Conservation (phyloP, 2,113 vertebrate genomes). For the Daboia siamensis region DNA sequence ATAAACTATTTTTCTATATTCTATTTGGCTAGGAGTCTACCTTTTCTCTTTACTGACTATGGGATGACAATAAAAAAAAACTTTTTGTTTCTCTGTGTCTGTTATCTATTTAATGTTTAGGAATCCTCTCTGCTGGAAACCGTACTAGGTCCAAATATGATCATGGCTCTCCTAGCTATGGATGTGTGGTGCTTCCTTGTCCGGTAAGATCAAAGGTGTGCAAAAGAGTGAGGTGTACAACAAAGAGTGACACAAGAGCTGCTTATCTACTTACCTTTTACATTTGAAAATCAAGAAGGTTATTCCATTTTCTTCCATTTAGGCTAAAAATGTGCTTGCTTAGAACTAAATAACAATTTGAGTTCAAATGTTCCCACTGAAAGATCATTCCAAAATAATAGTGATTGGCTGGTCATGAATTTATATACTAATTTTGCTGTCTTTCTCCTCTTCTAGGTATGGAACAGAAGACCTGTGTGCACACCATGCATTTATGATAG, state of each 20-base stretch:
- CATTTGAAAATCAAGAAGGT: background rate
- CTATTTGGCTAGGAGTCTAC: background rate
- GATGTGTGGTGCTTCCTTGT: conserved; percentile 93
- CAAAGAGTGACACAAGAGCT: background rate
- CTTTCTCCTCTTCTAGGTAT: conserved; percentile 71
- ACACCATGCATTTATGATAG: conserved; percentile 81
- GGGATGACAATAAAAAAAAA: conserved; percentile 26
- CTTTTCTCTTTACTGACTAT: conserved; percentile 7
- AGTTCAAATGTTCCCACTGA: background rate
- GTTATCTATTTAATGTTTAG: conserved; percentile 57
- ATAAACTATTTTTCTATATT: background rate
- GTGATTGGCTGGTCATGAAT: background rate
- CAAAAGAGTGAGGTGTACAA: background rate
- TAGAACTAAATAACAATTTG: background rate
- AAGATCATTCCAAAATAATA: background rate
- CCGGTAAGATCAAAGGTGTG: conserved; percentile 69
- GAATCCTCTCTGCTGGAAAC: conserved; percentile 79
- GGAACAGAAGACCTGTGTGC: conserved; percentile 89
- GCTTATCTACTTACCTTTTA: background rate
- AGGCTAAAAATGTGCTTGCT: background rate
- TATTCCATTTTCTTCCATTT: background rate
- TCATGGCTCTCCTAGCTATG: conserved; percentile 82
- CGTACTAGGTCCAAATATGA: conserved; percentile 79
- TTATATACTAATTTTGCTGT: background rate
- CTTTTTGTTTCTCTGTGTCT: background rate